Conservation (phyloP, 2,113 vertebrate species). For the Pelvicachromis taeniatus region DNA sequence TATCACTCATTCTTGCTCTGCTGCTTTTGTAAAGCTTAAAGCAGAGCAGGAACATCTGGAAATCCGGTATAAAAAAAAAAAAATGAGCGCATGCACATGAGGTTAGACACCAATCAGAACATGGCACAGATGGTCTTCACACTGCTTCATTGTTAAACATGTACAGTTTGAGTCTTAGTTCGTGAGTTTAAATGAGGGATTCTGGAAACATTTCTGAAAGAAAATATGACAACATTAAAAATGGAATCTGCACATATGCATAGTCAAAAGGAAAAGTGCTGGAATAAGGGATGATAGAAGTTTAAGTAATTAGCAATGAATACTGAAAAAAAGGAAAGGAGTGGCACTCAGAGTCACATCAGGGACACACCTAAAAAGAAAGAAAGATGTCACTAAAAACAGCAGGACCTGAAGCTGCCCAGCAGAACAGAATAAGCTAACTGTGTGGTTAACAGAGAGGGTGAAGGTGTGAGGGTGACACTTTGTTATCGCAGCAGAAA, state of each 20-base stretch:
- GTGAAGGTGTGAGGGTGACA: neutral
- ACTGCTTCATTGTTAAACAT: neutral
- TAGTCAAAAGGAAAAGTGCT: neutral
- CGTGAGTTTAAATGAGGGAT: neutral
- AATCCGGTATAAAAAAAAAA: neutral
- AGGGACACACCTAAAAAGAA: conserved; percentile 9
- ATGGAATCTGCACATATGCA: neutral
- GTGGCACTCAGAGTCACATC: neutral
- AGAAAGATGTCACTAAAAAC: neutral
- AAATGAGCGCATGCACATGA: neutral
- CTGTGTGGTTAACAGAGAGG: neutral
- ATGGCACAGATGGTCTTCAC: conserved; percentile 2
- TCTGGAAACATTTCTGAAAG: conserved; percentile 30
- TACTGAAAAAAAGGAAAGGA: neutral
- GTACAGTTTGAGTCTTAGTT: neutral
- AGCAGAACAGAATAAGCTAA: neutral
- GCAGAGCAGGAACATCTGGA: conserved; percentile 14
- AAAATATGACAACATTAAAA: conserved; percentile 19
- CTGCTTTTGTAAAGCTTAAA: neutral
- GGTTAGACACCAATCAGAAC: neutral
- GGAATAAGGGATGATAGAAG: neutral
- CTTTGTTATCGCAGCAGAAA: neutral
- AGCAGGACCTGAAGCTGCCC: conserved; percentile 30
- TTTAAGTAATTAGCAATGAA: neutral
- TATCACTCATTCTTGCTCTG: neutral